phyloP scores from a whole-genome alignment of 2,797 vertebrate genomes.

The Acanthis flammea region DNA sequence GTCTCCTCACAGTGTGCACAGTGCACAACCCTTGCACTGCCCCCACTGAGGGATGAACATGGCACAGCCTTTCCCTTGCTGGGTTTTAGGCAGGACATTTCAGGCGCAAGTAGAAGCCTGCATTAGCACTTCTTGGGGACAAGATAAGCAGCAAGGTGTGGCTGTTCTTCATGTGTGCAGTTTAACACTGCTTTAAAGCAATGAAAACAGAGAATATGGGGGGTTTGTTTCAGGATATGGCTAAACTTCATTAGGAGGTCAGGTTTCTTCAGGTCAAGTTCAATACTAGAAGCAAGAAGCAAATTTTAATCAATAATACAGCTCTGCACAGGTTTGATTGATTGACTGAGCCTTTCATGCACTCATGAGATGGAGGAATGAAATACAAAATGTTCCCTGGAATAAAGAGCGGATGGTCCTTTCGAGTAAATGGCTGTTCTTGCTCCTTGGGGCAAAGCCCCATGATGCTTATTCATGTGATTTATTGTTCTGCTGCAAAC shows the following conservation, averaged over 20 bases:
- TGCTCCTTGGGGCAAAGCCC: not conserved
- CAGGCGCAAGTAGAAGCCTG: not conserved
- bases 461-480: not conserved
- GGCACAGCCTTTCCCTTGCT: not conserved
- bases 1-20: not conserved
- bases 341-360: not conserved
- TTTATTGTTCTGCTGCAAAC: not conserved
- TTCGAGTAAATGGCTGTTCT: not conserved
- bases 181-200: not conserved
- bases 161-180: not conserved
- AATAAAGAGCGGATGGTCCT: not conserved
- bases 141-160: not conserved
- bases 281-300: not conserved
- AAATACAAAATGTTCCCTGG: not conserved
- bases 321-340: not conserved
- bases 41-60: accelerated
- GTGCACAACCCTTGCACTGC: not conserved
- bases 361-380: not conserved
- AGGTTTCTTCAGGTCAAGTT: not conserved
- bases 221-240: not conserved
- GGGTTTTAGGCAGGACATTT: not conserved
- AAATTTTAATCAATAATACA: not conserved
- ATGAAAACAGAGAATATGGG: not conserved
- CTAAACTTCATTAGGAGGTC: not conserved
- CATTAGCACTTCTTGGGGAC: not conserved